Evolutionary conservation across 2,113 vertebrate genomes (phyloP), one percentile per base, ranked within the genome.

Genomic region (Sclerurus mexicanus): DNA sequence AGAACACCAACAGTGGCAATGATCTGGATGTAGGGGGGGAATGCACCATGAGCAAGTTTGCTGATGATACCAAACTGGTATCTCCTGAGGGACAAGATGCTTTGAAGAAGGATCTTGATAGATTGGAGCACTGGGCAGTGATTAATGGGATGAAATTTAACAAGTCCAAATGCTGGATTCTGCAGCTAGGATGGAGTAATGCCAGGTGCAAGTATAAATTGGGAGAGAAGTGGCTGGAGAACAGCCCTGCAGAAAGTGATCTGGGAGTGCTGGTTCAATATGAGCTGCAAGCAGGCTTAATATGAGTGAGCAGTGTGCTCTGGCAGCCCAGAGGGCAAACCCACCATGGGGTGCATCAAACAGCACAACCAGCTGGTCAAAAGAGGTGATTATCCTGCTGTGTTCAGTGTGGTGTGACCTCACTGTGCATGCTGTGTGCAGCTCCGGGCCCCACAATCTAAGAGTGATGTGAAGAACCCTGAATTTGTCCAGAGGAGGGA

Each of bases 371-470:
- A 66, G 12, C 42, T 1, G 1, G 6, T 33, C 19, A 44, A 59
- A 50, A 39, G 64, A 53, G 37, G 33, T 4, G 22, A 39, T 39
- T 16, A 12, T 58, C 27, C 25, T 4, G 1, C n/a, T 35, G 14
- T 73, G n/a, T 58, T 74, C 23, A 44, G 33, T 0, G 0, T 89
- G 37, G 19, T n/a, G 19, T 1, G 2, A n/a, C 23, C 33, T 89
- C 33, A n/a, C 39, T 24, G 44, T 44, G n/a, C 59, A 7, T 30
- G 7, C 20, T 24, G 33, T 67, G 31, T 52, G 33, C 10, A 14
- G 49, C 55, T 72, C 67, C 56, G 67, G 20, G 42, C 30, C 10
- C 21, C 31, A 30, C 44, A 42, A 8, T 42, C 30, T 35, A 72
- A 31, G 49, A 64, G 55, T 13, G 4, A 27, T 55, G 56, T 55